Percentiles rank a stretch among this genome's conserved stretches.
Evolutionary conservation across 1,140 invertebrate genomes (phyloP).

Genomic region (Rhopalosiphum maidis): DNA sequence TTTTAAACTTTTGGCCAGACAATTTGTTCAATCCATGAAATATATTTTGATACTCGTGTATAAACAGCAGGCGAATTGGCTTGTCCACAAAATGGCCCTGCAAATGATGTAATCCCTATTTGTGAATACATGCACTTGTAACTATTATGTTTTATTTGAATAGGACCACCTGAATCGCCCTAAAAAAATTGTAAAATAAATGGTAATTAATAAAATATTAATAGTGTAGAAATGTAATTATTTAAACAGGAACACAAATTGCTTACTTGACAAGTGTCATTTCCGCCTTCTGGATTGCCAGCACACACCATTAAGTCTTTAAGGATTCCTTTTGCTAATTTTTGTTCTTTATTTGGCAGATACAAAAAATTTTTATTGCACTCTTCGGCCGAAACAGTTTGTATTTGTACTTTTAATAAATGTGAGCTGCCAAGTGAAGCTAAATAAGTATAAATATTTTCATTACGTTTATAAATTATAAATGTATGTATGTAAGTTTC

Average conservation of each 20-base stretch:
- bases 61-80: background rate
- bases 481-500: too few species aligned
- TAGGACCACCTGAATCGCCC: conserved; percentile 24
- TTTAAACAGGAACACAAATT: background rate
- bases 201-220: background rate
- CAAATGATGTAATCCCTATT: conserved; percentile 18
- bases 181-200: background rate
- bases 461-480: background rate
- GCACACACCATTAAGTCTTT: background rate
- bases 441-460: background rate
- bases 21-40: background rate
- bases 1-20: background rate
- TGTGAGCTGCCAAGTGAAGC: background rate
- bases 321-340: background rate
- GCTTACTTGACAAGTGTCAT: background rate
- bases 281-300: background rate
- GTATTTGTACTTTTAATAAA: background rate
- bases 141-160: background rate
- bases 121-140: conserved; percentile 2
- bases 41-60: conserved; percentile 19
- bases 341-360: too few species aligned
- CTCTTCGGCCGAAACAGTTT: background rate
- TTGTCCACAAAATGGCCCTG: background rate
- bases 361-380: background rate
- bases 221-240: too few species aligned